Base-by-base conservation (phyloP, 2,797 vertebrate genomes). In the Odontamblyopus lacepedii region DNA sequence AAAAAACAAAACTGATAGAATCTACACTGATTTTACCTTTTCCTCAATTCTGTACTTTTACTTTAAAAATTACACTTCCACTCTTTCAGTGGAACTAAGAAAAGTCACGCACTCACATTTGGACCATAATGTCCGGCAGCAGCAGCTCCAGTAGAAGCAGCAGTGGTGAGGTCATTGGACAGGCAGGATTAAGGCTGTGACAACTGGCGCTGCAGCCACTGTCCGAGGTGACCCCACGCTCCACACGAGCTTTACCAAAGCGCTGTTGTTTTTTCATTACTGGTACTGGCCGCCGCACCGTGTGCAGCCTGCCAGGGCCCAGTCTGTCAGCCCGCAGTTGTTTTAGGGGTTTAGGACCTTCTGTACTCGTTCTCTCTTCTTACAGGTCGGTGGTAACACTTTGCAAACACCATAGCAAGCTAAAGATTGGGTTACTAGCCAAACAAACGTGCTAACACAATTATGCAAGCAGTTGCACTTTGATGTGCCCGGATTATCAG, bases 381-480 rank as follows among this genome's bases (percentile, higher is more conserved):
- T 78, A 19, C 11, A 35, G 30, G 32, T 84, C 80, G 83, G 83
- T 75, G 85, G 85, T 82, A 80, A 80, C 80, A 85, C 64, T 75
- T 67, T 67, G 50, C 76, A 78, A 71, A 66, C 78, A 83, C 82
- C 77, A 35, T 69, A 8, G 68, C 73, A 84, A 86, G 78, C 68
- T 80, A 75, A 50, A 71, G 86, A 81, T 93, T 87, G 63, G 73
- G 76, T 93, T 92, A 77, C 91, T 32, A 57, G 83, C 79, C 82
- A 85, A 88, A 91, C 84, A 85, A 89, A 83, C 87, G 91, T 84
- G 86, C 90, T 90, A 92, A 92, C 89, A 92, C 91, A 92, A 90
- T 91, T 90, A 92, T 85, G 84, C 84, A 85, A 88, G 80, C 78
- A 78, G 71, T 59, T 77, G 78, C 16, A 8, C 86, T 91, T 91